phyloP scores from a whole-genome alignment of 35 echinoderm and acorn worm species.

The Diadema setosum region DNA sequence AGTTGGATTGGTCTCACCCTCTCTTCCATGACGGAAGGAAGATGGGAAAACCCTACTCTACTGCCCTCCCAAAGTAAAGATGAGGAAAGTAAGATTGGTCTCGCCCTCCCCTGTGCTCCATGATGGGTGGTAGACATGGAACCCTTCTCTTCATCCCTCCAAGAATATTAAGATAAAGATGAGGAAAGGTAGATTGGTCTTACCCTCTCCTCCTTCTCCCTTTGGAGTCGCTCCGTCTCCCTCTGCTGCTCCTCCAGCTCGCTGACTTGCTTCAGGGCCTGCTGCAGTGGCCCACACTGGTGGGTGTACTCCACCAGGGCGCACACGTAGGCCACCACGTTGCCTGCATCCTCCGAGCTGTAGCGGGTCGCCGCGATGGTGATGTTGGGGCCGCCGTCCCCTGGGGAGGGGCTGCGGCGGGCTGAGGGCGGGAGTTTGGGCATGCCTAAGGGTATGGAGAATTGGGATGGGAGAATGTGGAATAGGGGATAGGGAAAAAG shows the following conservation, averaged over 20 bases:
- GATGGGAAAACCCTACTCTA: too few species aligned
- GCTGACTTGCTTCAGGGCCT: conserved; percentile 48
- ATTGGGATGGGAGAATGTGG: not conserved
- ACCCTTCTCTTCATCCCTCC: too few species aligned
- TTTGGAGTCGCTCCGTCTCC: conserved; percentile 86
- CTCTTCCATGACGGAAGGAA: too few species aligned
- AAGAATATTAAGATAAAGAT: too few species aligned
- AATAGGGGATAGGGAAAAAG: not conserved
- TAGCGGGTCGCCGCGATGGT: conserved; percentile 94
- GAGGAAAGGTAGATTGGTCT: too few species aligned
- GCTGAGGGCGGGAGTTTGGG: conserved; percentile 70
- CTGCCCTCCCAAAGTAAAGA: too few species aligned
- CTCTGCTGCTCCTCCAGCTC: conserved; percentile 83
- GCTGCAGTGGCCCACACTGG: conserved; percentile 72
- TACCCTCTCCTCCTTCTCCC: conserved; percentile 91
- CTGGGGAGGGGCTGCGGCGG: conserved; percentile 57
- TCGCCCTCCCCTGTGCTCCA: too few species aligned
- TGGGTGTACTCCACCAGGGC: conserved; percentile 92
- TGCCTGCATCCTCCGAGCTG: conserved; percentile 97
- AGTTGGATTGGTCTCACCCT: too few species aligned
- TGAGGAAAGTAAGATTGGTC: too few species aligned
- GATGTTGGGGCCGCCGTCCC: conserved; percentile 58
- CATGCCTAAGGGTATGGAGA: conserved; percentile 37
- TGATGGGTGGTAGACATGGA: too few species aligned
- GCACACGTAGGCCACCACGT: conserved; percentile 89